Evolutionary conservation across 2,113 vertebrate species (phyloP).

Genomic region (Heliornis fulica): DNA sequence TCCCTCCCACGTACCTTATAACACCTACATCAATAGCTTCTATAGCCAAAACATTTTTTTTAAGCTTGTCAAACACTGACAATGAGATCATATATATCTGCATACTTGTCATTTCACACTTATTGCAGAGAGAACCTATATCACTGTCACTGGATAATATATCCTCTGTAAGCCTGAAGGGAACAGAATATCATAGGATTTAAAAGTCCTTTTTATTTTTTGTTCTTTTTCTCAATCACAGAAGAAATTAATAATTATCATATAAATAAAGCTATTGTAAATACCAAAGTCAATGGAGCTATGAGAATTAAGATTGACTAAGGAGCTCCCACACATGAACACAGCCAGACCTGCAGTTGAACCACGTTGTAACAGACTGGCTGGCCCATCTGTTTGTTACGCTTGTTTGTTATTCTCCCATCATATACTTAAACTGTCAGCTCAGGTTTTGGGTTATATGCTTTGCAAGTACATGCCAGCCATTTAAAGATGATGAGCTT

Average conservation of each 20-base stretch:
- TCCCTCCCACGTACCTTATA: background rate
- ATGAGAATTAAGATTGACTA: background rate
- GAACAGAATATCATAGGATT: background rate
- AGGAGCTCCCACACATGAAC: background rate
- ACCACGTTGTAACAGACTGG: background rate
- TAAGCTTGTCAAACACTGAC: constrained; percentile 17
- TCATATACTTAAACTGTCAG: background rate
- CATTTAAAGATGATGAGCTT: background rate
- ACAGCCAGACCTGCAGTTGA: background rate
- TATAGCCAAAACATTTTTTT: constrained; percentile 15
- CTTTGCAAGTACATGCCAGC: background rate
- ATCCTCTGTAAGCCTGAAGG: background rate
- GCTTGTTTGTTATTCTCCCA: constrained; percentile 1
- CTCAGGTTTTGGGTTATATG: background rate
- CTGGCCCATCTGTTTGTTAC: constrained; percentile 22
- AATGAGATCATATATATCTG: background rate
- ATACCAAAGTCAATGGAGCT: background rate
- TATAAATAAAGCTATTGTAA: background rate
- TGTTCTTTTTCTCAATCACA: background rate
- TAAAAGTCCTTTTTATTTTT: background rate
- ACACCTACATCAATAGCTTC: background rate
- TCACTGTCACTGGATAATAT: background rate
- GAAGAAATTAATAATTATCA: background rate
- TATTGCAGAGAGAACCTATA: background rate
- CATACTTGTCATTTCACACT: constrained; percentile 1